Evolutionary conservation across 2,797 vertebrate species (phyloP), one percentile per base, ranked within the genome.

Genomic region (Tangara arthus): DNA sequence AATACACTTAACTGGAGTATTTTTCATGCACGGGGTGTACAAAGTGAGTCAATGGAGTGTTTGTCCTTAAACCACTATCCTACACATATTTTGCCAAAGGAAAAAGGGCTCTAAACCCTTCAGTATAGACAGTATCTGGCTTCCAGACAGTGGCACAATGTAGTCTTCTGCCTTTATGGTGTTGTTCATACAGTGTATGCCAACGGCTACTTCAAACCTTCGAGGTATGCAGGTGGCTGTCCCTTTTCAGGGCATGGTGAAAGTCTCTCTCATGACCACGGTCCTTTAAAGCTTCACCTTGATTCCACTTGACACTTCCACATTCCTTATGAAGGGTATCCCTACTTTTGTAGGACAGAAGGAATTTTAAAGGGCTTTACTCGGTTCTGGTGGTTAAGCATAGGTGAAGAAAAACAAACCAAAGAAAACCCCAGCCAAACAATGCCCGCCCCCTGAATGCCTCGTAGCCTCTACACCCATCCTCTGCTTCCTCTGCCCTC

Each of bases 11-110:
- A 95, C 81, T 85, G 92, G 81, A 89, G 28, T 87, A 95, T 72
- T 90, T 89, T 91, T 94, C 96, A 96, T 97, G 96, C 95, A 97
- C 13, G 6, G 61, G 32, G 73, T 89, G 94, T 96, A 94, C 90
- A 94, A 93, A 96, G 82, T 90, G 91, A 94, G 68, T 94, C 91
- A 87, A 78, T 91, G 91, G 73, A 82, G 80, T 65, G 82, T 49
- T 92, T 89, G 76, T 80, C 80, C 76, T 93, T 91, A 76, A 85
- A 91, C 47, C 65, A 72, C 59, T 83, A 88, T 87, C 65, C 59
- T 79, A 92, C 84, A 90, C 0, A 0, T 55, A 41, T 69, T 91
- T 81, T 76, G 85, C 63, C 55, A 21, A 41, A 92, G 53, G 55
- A 92, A 83, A n/a, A 34, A 91, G 87, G 77, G 80, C 77, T 92